Conservation (phyloP, 2,888 invertebrate genomes). For the Drosophila gaucha region DNA sequence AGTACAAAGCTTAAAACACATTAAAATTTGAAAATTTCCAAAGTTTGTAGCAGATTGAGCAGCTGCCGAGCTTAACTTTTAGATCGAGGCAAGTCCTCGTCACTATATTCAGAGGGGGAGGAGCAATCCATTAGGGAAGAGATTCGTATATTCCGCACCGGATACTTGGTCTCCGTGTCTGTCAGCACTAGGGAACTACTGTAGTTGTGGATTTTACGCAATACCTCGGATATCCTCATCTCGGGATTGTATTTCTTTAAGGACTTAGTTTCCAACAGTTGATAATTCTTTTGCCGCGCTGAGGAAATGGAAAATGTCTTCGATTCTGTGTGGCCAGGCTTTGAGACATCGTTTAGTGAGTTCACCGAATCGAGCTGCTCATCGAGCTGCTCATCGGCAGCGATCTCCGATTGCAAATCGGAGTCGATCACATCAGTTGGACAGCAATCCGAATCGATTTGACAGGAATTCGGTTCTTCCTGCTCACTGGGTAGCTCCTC, state of each 20-base stretch:
- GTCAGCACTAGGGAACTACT: not conserved
- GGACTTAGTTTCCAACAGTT: no score
- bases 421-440: not conserved
- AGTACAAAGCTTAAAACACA: no score
- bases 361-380: not conserved
- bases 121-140: not conserved
- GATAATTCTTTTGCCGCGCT: no score
- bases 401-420: not conserved
- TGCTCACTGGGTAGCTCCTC: not conserved
- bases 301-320: not conserved
- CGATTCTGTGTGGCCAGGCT: no score
- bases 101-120: not conserved
- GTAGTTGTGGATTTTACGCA: not conserved
- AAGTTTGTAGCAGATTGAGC: slow-evolving; percentile 10
- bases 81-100: not conserved
- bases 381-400: not conserved
- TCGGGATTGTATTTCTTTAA: not conserved
- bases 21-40: no score
- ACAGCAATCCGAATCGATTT: not conserved
- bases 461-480: not conserved
- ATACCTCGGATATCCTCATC: not conserved
- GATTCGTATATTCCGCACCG: not conserved
- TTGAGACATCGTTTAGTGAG: not conserved
- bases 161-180: not conserved
- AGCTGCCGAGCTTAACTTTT: not conserved